Evolutionary conservation across 2,888 invertebrate species (phyloP).

Genomic region (Dynastes grantii): DNA sequence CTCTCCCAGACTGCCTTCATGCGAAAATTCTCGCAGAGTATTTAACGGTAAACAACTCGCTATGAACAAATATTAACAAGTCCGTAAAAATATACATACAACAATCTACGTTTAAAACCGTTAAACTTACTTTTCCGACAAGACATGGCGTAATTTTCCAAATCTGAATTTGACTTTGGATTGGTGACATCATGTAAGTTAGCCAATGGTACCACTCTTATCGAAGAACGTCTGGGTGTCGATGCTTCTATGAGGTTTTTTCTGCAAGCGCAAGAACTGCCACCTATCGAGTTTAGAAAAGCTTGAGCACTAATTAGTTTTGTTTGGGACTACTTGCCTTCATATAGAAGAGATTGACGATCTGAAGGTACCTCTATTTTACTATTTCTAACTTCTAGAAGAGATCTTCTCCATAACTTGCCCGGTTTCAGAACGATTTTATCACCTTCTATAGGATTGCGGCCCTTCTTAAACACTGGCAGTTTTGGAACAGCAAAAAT

Average conservation of each 20-base stretch:
- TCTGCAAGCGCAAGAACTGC: conserved; percentile 25
- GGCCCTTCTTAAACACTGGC: not conserved
- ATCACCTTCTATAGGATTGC: not conserved
- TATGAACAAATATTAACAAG: too few relatives aligned
- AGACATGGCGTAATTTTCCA: conserved; percentile 42
- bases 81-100: not conserved
- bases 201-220: conserved; percentile 35
- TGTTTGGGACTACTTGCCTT: conserved; percentile 7
- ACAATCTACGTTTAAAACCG: not conserved
- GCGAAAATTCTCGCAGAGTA: not conserved
- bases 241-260: conserved; percentile 26
- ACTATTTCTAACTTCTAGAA: conserved; percentile 31
- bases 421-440: conserved; percentile 43
- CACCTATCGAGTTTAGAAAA: not conserved
- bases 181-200: not conserved
- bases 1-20: not conserved
- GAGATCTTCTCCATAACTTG: conserved; percentile 44
- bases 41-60: not conserved
- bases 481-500: not conserved
- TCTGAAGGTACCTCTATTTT: not conserved
- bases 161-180: conserved; percentile 1
- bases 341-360: conserved; percentile 2
- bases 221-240: conserved; percentile 29
- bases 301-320: not conserved
- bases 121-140: conserved; percentile 24